These are phyloP conservation scores for Pherbina coryleti DNA, from an alignment of 2,888 invertebrate genomes.

Conservation along the genomic window DNA sequence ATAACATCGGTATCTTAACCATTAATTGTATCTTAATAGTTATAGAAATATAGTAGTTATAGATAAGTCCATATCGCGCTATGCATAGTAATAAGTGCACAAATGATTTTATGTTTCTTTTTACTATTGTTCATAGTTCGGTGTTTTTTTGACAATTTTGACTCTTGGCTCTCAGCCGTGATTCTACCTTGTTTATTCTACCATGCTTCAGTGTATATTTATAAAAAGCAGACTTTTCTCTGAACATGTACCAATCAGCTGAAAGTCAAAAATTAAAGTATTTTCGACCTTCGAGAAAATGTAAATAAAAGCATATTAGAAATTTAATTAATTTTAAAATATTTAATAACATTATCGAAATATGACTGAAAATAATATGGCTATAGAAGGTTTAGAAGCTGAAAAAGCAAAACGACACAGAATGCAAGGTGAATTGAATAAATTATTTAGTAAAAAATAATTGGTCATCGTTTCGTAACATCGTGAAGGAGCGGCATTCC, in stretches of 20 bases:
- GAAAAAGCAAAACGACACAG: constrained; percentile 11
- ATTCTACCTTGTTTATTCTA: too few relatives aligned
- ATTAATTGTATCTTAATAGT: too few relatives aligned
- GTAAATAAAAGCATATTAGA: constrained; percentile 15
- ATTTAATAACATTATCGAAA: background rate
- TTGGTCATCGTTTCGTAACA: background rate
- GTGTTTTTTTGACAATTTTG: too few relatives aligned
- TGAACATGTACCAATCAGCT: background rate
- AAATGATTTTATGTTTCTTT: too few relatives aligned
- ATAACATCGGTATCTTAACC: too few relatives aligned
- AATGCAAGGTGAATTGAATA: constrained; percentile 9
- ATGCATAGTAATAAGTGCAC: too few relatives aligned
- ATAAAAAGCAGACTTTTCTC: background rate
- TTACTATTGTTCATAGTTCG: too few relatives aligned
- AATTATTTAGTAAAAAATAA: background rate
- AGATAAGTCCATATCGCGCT: too few relatives aligned
- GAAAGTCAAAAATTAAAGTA: background rate
- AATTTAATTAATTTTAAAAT: background rate
- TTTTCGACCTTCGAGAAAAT: background rate
- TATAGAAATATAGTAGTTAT: too few relatives aligned
- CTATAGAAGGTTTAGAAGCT: background rate
- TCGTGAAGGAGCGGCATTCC: constrained; percentile 63
- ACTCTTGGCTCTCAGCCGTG: too few relatives aligned
- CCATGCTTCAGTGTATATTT: too few relatives aligned
- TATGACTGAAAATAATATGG: constrained; percentile 26